Conservation (phyloP, 2,888 invertebrate genomes). For the Aphodius granarius region DNA sequence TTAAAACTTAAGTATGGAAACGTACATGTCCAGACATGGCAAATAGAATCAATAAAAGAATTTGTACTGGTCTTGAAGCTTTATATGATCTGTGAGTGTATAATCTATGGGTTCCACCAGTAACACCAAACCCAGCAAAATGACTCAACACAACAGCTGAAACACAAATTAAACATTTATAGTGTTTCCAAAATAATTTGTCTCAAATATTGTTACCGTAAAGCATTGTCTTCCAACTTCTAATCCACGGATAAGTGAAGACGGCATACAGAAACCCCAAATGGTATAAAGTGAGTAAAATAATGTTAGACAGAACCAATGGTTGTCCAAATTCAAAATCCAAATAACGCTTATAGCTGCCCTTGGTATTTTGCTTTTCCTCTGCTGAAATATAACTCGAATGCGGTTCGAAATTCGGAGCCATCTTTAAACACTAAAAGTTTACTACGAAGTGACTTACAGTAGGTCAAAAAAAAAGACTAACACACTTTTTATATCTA, state of each 20-base stretch:
- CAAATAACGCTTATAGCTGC: neutral
- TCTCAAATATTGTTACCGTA: slow-evolving; percentile 65
- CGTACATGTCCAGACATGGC: slow-evolving; percentile 70
- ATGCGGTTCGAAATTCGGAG: no score
- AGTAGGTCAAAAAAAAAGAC: no score
- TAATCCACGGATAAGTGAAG: slow-evolving; percentile 43
- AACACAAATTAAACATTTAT: neutral
- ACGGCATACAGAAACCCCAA: slow-evolving; percentile 45
- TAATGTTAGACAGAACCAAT: neutral
- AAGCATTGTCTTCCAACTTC: slow-evolving; percentile 55
- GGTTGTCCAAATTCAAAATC: neutral
- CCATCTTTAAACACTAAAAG: no score
- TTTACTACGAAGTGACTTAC: no score
- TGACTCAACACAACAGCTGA: slow-evolving; percentile 41
- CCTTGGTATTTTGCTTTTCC: no score
- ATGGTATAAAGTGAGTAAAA: neutral
- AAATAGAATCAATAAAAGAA: slow-evolving; percentile 63
- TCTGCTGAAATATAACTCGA: no score
- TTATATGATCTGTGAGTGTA: slow-evolving; percentile 72
- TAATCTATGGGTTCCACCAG: slow-evolving; percentile 37
- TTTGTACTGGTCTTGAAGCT: slow-evolving; percentile 63
- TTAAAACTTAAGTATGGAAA: no score
- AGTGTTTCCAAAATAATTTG: no score
- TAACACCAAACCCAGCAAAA: slow-evolving; percentile 12
- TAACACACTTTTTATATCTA: no score